phyloP scores from a whole-genome alignment of 2,888 invertebrate genomes.

The Chironomus riparius region DNA sequence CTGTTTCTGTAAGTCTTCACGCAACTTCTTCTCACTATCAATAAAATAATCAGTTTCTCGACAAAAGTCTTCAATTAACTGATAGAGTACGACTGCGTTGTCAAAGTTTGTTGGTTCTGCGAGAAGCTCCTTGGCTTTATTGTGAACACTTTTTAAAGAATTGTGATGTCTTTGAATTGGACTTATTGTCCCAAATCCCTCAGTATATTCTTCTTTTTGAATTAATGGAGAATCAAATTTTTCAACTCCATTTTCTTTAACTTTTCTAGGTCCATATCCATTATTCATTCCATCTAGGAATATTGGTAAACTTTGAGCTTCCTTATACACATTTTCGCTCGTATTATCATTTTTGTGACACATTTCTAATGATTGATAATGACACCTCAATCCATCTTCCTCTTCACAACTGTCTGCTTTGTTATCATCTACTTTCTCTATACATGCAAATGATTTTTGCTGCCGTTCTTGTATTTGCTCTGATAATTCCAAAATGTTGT shows the following conservation, averaged over 20 bases:
- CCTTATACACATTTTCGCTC: neutral
- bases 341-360: neutral
- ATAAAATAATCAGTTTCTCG: constrained; percentile 51
- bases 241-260: constrained; percentile 47
- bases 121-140: constrained; percentile 38
- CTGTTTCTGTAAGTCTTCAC: constrained; percentile 66
- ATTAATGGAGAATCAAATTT: constrained; percentile 44
- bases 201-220: constrained; percentile 46
- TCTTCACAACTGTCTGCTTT: constrained; percentile 32
- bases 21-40: constrained; percentile 56
- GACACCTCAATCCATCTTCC: constrained; percentile 34
- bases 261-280: constrained; percentile 32
- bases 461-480: constrained; percentile 31
- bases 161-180: constrained; percentile 30
- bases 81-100: constrained; percentile 41
- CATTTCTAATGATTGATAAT: constrained; percentile 8
- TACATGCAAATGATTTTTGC: neutral
- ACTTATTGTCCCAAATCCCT: constrained; percentile 42
- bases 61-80: constrained; percentile 54
- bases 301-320: constrained; percentile 7
- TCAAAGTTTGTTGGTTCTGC: constrained; percentile 39
- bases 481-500: constrained; percentile 56
- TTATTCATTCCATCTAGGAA: neutral
- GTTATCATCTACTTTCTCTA: constrained; percentile 30
- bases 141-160: constrained; percentile 39